A percentile compares a stretch with the other conserved stretches of the same genome.
phyloP scores from a whole-genome alignment of 2,797 vertebrate genomes.

The Falco cherrug region DNA sequence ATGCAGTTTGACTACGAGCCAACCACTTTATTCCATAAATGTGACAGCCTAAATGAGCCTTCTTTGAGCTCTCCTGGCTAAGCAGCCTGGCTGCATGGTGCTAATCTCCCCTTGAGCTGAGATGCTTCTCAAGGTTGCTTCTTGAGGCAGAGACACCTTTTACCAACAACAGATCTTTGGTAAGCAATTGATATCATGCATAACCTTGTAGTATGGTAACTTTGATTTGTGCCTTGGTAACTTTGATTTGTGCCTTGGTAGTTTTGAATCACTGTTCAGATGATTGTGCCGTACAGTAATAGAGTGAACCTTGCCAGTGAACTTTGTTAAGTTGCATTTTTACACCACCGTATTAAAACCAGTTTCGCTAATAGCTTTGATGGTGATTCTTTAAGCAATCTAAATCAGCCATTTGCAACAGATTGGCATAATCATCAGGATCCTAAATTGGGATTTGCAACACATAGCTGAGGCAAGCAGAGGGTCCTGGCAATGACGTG shows the following conservation, averaged over 20 bases:
- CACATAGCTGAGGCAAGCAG: neutral
- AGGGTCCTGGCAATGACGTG: neutral
- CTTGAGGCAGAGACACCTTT: neutral
- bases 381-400: neutral
- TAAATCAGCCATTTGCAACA: neutral
- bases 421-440: neutral
- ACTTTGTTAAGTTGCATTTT: neutral
- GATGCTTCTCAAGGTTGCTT: neutral
- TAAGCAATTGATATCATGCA: neutral
- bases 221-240: neutral
- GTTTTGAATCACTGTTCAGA: neutral
- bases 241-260: neutral
- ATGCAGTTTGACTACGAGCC: neutral
- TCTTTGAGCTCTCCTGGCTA: neutral
- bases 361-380: neutral
- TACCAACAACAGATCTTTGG: neutral
- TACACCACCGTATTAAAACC: neutral
- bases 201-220: neutral
- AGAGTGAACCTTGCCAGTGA: neutral
- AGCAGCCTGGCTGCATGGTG: neutral
- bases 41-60: neutral
- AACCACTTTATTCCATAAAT: neutral
- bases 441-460: neutral
- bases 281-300: neutral
- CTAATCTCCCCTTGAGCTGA: neutral